phyloP scores from a whole-genome alignment of 2,797 vertebrate species.

The Salarias fasciatus region DNA sequence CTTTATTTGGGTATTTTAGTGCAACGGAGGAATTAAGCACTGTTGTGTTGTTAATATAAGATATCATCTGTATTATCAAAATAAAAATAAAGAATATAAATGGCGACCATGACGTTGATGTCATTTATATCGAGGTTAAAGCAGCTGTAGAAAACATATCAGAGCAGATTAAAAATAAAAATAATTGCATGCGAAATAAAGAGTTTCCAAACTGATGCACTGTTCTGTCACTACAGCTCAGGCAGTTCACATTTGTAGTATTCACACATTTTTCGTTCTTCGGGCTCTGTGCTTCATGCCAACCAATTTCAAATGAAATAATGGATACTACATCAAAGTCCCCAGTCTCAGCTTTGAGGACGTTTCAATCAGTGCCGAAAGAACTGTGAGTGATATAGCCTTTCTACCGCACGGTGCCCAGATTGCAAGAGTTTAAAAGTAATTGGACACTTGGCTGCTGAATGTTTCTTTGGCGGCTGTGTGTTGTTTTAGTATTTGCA shows the following conservation, averaged over 20 bases:
- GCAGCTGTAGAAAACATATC: too few species aligned
- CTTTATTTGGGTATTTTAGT: too few species aligned
- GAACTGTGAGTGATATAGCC: not conserved
- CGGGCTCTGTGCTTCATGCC: not conserved
- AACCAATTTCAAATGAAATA: not conserved
- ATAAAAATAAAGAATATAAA: too few species aligned
- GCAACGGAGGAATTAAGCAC: too few species aligned
- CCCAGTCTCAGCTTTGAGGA: not conserved
- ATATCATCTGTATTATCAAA: too few species aligned
- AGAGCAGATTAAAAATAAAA: not conserved
- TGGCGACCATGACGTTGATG: too few species aligned
- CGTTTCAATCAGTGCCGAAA: not conserved
- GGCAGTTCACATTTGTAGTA: not conserved
- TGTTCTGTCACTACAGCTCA: not conserved
- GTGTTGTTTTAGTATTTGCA: not conserved
- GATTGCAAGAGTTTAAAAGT: not conserved
- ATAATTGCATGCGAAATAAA: not conserved
- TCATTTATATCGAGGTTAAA: too few species aligned
- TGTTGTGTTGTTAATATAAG: too few species aligned
- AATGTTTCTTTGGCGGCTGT: not conserved
- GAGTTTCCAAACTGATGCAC: not conserved
- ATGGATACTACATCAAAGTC: not conserved
- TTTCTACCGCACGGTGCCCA: not conserved
- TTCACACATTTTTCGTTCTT: not conserved
- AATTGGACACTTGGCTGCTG: not conserved